Evolutionary conservation across 2,888 invertebrate species (phyloP).

Genomic region (Hedychridium roseum): DNA sequence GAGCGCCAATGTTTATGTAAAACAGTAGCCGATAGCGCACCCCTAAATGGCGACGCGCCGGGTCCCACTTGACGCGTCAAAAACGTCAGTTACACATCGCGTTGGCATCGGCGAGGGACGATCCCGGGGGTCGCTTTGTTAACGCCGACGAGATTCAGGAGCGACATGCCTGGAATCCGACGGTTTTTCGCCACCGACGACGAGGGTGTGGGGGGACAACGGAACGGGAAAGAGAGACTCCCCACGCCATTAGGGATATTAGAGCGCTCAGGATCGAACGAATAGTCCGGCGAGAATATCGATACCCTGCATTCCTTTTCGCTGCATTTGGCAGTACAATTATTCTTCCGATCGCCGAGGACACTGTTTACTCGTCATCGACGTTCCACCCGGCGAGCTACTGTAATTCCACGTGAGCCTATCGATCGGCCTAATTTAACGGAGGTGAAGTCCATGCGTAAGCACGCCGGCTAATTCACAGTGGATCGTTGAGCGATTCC

Average conservation of each 20-base stretch:
- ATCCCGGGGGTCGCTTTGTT: constrained; percentile 20
- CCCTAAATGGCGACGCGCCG: constrained; percentile 11
- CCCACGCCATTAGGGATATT: too few relatives aligned
- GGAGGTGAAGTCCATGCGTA: constrained; percentile 2
- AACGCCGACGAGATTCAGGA: constrained; percentile 9
- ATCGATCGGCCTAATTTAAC: constrained; percentile 5
- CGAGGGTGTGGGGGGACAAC: constrained; percentile 16
- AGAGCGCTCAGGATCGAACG: too few relatives aligned
- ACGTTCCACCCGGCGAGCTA: too few relatives aligned
- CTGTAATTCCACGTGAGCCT: too few relatives aligned
- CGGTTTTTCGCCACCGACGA: too few relatives aligned
- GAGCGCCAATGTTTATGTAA: constrained; percentile 59
- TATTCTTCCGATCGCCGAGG: too few relatives aligned
- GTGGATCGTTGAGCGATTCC: neutral
- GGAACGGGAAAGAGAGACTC: constrained; percentile 18
- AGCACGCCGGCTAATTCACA: constrained; percentile 6
- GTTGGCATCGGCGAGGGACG: constrained; percentile 11
- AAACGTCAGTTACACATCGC: constrained; percentile 58
- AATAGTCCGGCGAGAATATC: constrained; percentile 4
- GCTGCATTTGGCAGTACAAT: too few relatives aligned
- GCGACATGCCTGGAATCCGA: constrained; percentile 20
- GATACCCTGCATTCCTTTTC: constrained; percentile 7
- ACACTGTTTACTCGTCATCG: too few relatives aligned
- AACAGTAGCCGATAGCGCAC: constrained; percentile 46
- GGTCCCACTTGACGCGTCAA: constrained; percentile 58